Evolutionary conservation across 2,797 vertebrate genomes (phyloP).

Genomic region (Ambastaia sidthimunki): DNA sequence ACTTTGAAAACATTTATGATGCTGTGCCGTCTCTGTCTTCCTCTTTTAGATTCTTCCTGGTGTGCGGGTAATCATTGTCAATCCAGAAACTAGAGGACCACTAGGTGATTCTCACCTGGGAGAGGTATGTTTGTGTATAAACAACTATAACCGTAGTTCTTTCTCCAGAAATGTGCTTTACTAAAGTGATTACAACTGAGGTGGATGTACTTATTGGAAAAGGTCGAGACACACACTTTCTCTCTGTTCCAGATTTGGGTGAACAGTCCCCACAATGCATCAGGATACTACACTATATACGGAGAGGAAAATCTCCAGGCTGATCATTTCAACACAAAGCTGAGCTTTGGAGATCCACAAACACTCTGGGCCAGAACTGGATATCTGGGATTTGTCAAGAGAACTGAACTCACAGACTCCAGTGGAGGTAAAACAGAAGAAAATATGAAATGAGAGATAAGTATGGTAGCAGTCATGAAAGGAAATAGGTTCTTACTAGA

Average conservation of each 20-base stretch:
- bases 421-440: conserved; percentile 83
- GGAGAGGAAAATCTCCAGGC: conserved; percentile 96
- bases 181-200: background rate
- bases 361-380: conserved; percentile 96
- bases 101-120: conserved; percentile 97
- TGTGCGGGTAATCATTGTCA: conserved; percentile 96
- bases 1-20: background rate
- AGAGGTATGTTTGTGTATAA: conserved; percentile 79
- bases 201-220: background rate
- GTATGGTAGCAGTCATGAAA: background rate
- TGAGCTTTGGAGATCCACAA: conserved; percentile 96
- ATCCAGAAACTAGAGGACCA: conserved; percentile 95
- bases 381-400: conserved; percentile 94
- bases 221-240: background rate
- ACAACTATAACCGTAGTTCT: background rate
- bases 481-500: background rate
- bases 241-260: conserved; percentile 87
- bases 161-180: background rate
- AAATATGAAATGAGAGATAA: background rate
- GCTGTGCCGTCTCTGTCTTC: background rate
- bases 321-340: conserved; percentile 95
- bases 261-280: conserved; percentile 93
- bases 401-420: conserved; percentile 93
- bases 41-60: conserved; percentile 89
- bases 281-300: conserved; percentile 96